These are phyloP conservation scores for Pontoporia blainvillei DNA, from an alignment of 2,113 vertebrate species.

Conservation along the genomic window DNA sequence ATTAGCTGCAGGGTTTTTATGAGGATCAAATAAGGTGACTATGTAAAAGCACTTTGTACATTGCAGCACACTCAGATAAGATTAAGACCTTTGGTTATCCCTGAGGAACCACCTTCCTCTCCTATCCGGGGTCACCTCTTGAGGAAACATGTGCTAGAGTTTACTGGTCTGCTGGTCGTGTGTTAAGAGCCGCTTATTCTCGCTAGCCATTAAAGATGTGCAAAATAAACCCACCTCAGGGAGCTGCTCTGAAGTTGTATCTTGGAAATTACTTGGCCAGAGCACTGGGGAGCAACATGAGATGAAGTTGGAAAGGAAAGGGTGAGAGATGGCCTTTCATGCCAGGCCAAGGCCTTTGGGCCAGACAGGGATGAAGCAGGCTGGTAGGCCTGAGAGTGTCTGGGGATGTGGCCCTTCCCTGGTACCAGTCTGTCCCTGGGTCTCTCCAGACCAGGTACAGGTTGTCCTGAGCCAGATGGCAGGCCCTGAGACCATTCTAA, in stretches of 20 bases:
- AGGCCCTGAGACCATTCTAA: slow-evolving; percentile 80
- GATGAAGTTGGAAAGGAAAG: background rate
- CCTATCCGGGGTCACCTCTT: background rate
- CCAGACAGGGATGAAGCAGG: background rate
- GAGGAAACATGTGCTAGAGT: background rate
- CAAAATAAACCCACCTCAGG: background rate
- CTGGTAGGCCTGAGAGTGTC: background rate
- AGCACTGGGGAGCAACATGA: background rate
- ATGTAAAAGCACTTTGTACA: background rate
- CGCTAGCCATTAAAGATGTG: background rate
- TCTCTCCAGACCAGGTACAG: slow-evolving; percentile 77
- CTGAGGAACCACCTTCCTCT: background rate
- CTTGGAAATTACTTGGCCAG: background rate
- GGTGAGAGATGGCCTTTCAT: background rate
- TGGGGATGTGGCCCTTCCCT: background rate
- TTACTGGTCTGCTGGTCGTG: background rate
- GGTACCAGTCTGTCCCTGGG: background rate
- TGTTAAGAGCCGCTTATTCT: slow-evolving; percentile 9
- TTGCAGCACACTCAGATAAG: background rate
- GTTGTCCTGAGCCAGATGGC: slow-evolving; percentile 83
- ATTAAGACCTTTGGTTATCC: background rate
- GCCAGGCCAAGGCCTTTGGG: background rate
- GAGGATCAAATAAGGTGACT: background rate
- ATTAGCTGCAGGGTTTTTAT: background rate
- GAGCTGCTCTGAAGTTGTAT: background rate